Conservation (phyloP, 2,888 invertebrate species). For the Parelbella ahira region DNA sequence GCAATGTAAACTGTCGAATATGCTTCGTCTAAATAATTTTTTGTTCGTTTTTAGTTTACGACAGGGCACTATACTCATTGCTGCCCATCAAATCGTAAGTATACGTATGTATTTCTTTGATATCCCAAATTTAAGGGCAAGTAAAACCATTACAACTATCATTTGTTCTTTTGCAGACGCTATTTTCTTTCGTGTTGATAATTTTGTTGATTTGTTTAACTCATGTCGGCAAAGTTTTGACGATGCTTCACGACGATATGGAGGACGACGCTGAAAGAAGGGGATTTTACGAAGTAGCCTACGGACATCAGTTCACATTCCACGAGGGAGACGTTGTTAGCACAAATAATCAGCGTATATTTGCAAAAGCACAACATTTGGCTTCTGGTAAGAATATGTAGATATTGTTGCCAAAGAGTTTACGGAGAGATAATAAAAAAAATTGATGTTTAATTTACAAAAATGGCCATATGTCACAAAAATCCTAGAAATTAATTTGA, state of each 20-base stretch:
- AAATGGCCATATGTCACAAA: too few relatives aligned
- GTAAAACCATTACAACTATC: too few relatives aligned
- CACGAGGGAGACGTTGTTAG: conserved; percentile 64
- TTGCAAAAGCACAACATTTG: conserved; percentile 69
- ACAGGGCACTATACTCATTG: conserved; percentile 75
- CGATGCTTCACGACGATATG: conserved; percentile 74
- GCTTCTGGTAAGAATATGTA: conserved; percentile 62
- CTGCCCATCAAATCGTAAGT: conserved; percentile 80
- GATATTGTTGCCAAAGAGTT: too few relatives aligned
- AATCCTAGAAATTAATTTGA: too few relatives aligned
- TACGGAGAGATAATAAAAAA: too few relatives aligned
- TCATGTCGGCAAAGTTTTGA: conserved; percentile 71
- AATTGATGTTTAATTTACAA: too few relatives aligned
- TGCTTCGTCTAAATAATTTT: conserved; percentile 71
- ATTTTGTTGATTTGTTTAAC: conserved; percentile 72
- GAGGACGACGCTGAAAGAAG: conserved; percentile 71
- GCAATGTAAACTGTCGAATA: conserved; percentile 64
- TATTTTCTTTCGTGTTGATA: conserved; percentile 70
- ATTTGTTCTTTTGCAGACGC: conserved; percentile 64
- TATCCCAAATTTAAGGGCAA: too few relatives aligned
- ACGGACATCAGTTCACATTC: conserved; percentile 55
- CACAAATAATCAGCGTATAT: conserved; percentile 73
- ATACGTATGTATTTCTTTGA: conserved; percentile 21
- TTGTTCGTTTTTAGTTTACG: conserved; percentile 75
- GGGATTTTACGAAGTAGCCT: conserved; percentile 58